Conservation (phyloP, 2,113 vertebrate genomes). For the Archocentrus centrarchus region DNA sequence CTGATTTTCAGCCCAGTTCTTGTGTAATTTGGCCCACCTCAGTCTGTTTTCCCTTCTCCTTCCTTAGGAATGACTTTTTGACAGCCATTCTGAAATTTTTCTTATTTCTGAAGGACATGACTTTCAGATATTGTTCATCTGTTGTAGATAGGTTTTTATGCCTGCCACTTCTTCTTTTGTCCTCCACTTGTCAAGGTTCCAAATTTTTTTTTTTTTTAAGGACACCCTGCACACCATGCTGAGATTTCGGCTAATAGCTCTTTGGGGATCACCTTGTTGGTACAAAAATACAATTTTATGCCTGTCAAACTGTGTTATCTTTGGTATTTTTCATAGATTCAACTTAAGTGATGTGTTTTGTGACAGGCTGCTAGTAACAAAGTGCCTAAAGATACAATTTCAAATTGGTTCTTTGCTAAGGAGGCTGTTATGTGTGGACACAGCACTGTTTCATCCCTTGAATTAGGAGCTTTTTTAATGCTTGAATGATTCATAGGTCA, state of each 20-base stretch:
- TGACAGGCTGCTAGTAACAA: neutral
- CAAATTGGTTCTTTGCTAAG: neutral
- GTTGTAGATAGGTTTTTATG: neutral
- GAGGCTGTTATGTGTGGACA: neutral
- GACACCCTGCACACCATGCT: neutral
- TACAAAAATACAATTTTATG: neutral
- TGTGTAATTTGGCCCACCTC: neutral
- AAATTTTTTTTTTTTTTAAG: neutral
- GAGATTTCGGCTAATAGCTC: neutral
- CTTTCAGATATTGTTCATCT: neutral
- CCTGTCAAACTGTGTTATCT: constrained; percentile 1
- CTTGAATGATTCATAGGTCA: no score
- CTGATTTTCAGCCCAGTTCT: neutral
- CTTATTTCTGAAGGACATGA: neutral
- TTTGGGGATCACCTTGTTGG: constrained; percentile 1
- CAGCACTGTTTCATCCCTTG: no score
- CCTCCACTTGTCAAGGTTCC: constrained; percentile 6
- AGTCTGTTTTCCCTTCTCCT: neutral
- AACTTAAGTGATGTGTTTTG: neutral
- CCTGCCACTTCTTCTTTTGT: neutral
- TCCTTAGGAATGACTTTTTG: neutral
- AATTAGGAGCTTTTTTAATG: no score
- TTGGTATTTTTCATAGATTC: neutral
- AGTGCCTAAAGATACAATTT: neutral
- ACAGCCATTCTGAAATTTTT: neutral